Evolutionary conservation across 2,113 vertebrate species (phyloP).

Genomic region (Tachysurus fulvidraco): DNA sequence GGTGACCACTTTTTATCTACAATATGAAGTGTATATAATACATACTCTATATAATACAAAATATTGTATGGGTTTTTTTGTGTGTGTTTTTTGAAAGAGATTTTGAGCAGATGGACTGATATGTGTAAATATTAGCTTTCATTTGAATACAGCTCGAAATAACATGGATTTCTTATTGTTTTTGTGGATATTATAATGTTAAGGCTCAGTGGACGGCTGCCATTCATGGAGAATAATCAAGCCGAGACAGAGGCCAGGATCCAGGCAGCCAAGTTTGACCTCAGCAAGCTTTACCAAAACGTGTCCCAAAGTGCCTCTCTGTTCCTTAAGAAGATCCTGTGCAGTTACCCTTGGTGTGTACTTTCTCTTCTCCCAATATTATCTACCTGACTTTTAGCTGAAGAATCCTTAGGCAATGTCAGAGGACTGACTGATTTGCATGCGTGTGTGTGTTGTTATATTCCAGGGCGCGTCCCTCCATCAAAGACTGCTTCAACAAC

Average conservation of each 20-base stretch:
- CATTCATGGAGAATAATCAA: conserved; percentile 85
- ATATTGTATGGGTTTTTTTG: not conserved
- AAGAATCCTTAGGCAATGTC: not conserved
- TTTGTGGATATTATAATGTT: conserved; percentile 9
- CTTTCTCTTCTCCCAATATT: not conserved
- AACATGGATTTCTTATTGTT: not conserved
- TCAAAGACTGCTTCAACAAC: conserved; percentile 92
- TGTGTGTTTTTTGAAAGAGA: not conserved
- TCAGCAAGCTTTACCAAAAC: conserved; percentile 94
- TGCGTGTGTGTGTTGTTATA: conserved; percentile 16
- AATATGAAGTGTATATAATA: not conserved
- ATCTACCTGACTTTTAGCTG: not conserved
- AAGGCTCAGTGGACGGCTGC: conserved; percentile 92
- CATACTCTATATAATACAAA: too few species aligned
- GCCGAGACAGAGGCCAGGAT: conserved; percentile 89
- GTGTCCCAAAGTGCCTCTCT: conserved; percentile 95
- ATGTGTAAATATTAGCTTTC: not conserved
- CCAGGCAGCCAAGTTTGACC: conserved; percentile 89
- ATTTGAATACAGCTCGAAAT: not conserved
- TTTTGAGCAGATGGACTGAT: not conserved
- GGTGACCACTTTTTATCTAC: not conserved
- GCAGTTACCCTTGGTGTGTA: conserved; percentile 91
- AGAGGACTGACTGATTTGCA: not conserved
- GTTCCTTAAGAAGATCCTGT: conserved; percentile 93
- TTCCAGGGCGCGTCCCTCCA: conserved; percentile 88